phyloP scores from a whole-genome alignment of 2,888 invertebrate genomes.

The Chalcis sispes region DNA sequence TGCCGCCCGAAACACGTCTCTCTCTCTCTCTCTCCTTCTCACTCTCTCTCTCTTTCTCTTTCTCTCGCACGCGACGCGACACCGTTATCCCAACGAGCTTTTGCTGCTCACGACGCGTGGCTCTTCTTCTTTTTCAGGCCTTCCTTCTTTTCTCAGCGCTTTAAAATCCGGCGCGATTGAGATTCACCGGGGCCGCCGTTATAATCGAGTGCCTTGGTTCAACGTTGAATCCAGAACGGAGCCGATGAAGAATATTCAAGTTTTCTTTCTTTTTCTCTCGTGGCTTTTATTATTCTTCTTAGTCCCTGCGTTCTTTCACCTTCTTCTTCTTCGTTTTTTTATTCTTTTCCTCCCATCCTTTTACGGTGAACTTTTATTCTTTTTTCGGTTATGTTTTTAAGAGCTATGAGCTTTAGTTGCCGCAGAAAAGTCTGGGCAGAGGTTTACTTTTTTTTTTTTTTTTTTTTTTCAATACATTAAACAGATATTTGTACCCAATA shows the following conservation, averaged over 20 bases:
- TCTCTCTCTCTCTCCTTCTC: constrained; percentile 46
- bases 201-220: constrained; percentile 64
- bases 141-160: constrained; percentile 25
- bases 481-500: too few species aligned
- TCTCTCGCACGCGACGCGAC: constrained; percentile 42
- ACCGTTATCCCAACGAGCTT: too few species aligned
- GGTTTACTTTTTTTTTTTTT: too few species aligned
- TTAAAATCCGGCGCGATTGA: constrained; percentile 61
- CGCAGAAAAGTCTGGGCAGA: too few species aligned
- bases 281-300: constrained; percentile 16
- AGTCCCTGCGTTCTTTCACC: neutral
- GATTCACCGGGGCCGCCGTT: constrained; percentile 63
- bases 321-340: constrained; percentile 2
- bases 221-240: constrained; percentile 57
- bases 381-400: too few species aligned
- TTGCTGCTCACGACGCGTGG: neutral
- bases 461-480: too few species aligned
- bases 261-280: constrained; percentile 34
- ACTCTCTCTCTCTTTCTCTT: too few species aligned
- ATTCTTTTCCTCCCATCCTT: too few species aligned
- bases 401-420: too few species aligned
- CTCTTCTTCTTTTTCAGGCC: neutral
- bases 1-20: constrained; percentile 63
- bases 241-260: constrained; percentile 56
- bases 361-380: too few species aligned